These are phyloP conservation scores for Epirrhoe alternata DNA, from an alignment of 2,888 invertebrate genomes.

Conservation along the genomic window DNA sequence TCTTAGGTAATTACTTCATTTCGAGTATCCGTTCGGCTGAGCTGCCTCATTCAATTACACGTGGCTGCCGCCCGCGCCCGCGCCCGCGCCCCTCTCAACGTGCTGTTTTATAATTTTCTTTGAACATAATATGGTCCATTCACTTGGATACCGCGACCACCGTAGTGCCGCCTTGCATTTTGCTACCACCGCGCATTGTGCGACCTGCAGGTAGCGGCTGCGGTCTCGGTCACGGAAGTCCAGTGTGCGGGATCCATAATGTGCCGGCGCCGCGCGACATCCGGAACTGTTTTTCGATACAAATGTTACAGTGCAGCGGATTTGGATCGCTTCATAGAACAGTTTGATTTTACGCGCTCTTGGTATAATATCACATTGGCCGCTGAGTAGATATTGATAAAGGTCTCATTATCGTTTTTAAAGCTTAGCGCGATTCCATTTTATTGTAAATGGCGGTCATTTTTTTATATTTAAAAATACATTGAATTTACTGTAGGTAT, in stretches of 20 bases:
- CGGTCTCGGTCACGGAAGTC: not conserved
- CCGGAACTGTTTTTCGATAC: conserved; percentile 18
- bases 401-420: not conserved
- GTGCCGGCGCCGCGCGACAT: not conserved
- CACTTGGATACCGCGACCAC: too few species aligned
- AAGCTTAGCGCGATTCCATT: not conserved
- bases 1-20: conserved; percentile 24
- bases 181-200: too few species aligned
- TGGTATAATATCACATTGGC: conserved; percentile 8
- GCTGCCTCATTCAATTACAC: conserved; percentile 17
- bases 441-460: not conserved
- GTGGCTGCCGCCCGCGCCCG: conserved; percentile 4
- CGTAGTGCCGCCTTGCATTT: too few species aligned
- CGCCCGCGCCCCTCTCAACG: not conserved
- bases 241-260: not conserved
- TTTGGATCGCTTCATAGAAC: conserved; percentile 13
- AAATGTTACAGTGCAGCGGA: conserved; percentile 13
- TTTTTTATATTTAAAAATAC: not conserved
- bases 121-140: too few species aligned
- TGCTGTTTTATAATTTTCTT: not conserved
- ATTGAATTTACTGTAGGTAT: not conserved
- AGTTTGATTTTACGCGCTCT: conserved; percentile 12
- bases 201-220: too few species aligned
- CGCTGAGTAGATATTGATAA: conserved; percentile 6
- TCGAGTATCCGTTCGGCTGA: conserved; percentile 13